Evolutionary conservation across 2,113 vertebrate species (phyloP), one percentile per base, ranked within the genome.

Genomic region (Nannospalax galili): DNA sequence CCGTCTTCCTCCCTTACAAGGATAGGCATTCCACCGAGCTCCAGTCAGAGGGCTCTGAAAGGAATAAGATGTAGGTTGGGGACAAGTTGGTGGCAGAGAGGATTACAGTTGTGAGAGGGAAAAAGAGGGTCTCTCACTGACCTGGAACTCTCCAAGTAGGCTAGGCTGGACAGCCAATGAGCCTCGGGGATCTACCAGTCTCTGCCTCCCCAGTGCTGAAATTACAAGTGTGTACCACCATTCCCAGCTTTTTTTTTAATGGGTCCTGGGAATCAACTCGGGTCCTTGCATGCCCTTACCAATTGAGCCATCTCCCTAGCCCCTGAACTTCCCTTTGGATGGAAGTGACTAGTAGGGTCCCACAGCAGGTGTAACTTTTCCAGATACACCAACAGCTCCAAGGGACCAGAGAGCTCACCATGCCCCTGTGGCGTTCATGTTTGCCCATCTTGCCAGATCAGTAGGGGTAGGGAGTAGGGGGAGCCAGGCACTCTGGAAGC

Each of bases 11-110:
- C 69, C 78, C n/a, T 93, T 19, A 0, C 73, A 98, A 98, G 99
- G 74, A 98, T 96, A 98, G 97, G 91, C 90, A 97, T 74, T 93
- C 99, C 93, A 52, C 22, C 99, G 99, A 99, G 94, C 96, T 99
- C 45, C 99, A 99, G 99, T 99, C 98, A 98, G 85, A 98, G 98
- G 98, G 98, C 98, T 98, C 97, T 22, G 89, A 9, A 17, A 60
- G 65, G 92, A 82, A n/a, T n/a, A n/a, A n/a, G n/a, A n/a, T n/a
- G 93, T 88, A 4, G 22, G 2, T 1, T 1, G 30, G 65, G 12
- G 7, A 78, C 32, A 1, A 4, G 73, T 11, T 28, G 24, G 32
- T 74, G 35, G 19, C 9, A 67, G 35, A 30, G 85, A 78, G 30
- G 30, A 40, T 30, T 0, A 16, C 2, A 37, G n/a, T 9, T 12